Evolutionary conservation across 2,797 vertebrate species (phyloP), one percentile per base, ranked within the genome.

Genomic region (Martes flavigula): DNA sequence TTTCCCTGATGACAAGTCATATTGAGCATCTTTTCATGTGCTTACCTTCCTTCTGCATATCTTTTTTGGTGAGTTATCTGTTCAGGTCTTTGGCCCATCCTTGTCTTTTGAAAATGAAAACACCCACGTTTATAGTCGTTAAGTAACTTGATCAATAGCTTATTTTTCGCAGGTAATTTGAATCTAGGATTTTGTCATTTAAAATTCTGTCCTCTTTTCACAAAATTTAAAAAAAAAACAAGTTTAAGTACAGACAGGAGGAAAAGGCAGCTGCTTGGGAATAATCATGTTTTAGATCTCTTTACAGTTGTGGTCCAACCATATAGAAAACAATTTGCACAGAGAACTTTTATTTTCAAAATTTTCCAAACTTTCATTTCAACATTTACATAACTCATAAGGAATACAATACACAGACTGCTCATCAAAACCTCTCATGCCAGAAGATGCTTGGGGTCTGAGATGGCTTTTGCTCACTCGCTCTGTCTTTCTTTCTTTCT

Each of bases 281-380:
- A 66, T 40, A 91, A 87, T 32, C 17, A 70, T 25, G 85, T 88
- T 91, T 85, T 85, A 96, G 54, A 64, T 13, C 54, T 92, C 46
- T 96, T 90, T 88, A 21, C 40, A 90, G 62, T 78, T 97, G 96
- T 46, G 30, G 21, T 87, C 93, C 78, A 95, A 86, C 18, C 30
- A 94, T 96, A 58, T 54, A 23, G 20, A 92, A 90, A 96, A 78
- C 84, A 96, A 97, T 97, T 97, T 93, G 17, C 84, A 40, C 51
- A 72, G 38, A 81, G 48, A 97, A 96, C 18, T 87, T 95, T 89
- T 32, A 56, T 32, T 75, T 75, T 75, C 43, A 75, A 48, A 48
- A 30, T 30, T 46, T 48, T 75, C 73, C 32, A 75, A 75, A 35
- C 9, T 92, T 90, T 96, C 88, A 88, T 95, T 97, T 81, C 23